These are phyloP conservation scores for Drosophila melanocephala DNA, from an alignment of 2,888 invertebrate species.

Conservation along the genomic window DNA sequence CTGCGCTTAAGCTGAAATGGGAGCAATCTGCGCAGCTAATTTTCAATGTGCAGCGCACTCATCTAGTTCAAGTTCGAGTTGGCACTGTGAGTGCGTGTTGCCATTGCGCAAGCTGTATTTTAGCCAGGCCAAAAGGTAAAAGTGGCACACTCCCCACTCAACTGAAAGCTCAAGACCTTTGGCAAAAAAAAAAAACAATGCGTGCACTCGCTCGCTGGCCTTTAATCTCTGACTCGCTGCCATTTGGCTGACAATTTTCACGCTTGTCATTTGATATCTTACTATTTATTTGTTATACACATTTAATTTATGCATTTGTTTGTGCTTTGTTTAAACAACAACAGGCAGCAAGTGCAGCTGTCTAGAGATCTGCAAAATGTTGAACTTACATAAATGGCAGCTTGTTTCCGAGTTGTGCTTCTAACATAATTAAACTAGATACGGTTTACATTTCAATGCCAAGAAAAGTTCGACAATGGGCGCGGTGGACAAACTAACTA, in stretches of 20 bases:
- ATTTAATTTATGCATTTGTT: slow-evolving; percentile 68
- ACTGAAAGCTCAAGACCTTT: slow-evolving; percentile 16
- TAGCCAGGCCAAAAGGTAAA: slow-evolving; percentile 59
- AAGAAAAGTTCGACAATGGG: slow-evolving; percentile 36
- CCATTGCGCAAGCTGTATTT: slow-evolving; percentile 2
- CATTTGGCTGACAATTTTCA: slow-evolving; percentile 57
- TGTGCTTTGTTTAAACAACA: slow-evolving; percentile 49
- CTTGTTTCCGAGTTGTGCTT: slow-evolving; percentile 50
- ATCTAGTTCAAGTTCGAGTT: slow-evolving; percentile 76
- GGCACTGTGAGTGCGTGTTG: slow-evolving; percentile 41
- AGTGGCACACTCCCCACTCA: slow-evolving; percentile 36
- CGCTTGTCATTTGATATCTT: slow-evolving; percentile 75
- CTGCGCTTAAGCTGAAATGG: slow-evolving; percentile 60
- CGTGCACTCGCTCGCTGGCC: slow-evolving; percentile 46
- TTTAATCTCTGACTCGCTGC: slow-evolving; percentile 59
- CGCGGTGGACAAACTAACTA: slow-evolving; percentile 1
- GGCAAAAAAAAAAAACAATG: slow-evolving; percentile 2
- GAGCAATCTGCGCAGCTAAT: slow-evolving; percentile 70
- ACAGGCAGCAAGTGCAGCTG: slow-evolving; percentile 45
- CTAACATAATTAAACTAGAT: slow-evolving; percentile 16
- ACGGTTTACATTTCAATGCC: slow-evolving; percentile 41
- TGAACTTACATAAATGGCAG: slow-evolving; percentile 80
- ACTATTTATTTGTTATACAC: slow-evolving; percentile 36
- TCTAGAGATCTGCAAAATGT: slow-evolving; percentile 64
- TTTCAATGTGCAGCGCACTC: slow-evolving; percentile 63